Base-by-base conservation (phyloP, 1,140 invertebrate species). In the Cyclina sinensis region DNA sequence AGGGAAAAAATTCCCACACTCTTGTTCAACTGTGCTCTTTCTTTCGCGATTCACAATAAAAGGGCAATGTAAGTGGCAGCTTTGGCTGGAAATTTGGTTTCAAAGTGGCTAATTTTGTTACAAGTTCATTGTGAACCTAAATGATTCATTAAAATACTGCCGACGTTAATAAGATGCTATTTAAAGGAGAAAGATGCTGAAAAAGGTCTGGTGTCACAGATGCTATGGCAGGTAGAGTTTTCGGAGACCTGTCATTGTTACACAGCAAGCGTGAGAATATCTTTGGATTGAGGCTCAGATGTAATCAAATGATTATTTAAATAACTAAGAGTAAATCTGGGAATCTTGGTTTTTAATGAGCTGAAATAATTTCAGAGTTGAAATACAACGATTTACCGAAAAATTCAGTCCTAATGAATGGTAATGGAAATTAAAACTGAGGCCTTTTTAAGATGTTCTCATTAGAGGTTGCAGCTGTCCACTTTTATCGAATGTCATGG, bases 51-150 rank as follows among this genome's bases (percentile, higher is more conserved):
- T 14, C 62, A 9, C 7, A 32, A 30, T 70, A 32, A 27, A 11
- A 37, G 11, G 35, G 12, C 35, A 35, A 18, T 70, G 35, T 70
- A 70, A 70, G 5, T 70, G 32, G 14, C 65, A 70, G 65, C 9
- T 14, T 43, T n/a, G n/a, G n/a, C n/a, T n/a, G n/a, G n/a, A n/a
- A n/a, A n/a, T 0, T 4, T 35, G 21, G 12, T 70, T 70, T 35
- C 30, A 65, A 30, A 30, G 7, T 30, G 24, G 65, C 65, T 70
- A 70, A 70, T 70, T 70, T 70, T 70, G 65, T 70, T 70, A 70
- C 65, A 65, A 4, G n/a, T n/a, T 70, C 65, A 21, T 35, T 70
- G 32, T 37, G 30, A 39, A 37, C 32, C 11, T 70, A 14, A 70
- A 70, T 70, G 18, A 32, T 70, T 70, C 18, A 30, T 70, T 62